Percentiles rank a stretch among this genome's conserved stretches.
Conservation (phyloP, 2,888 invertebrate species). For the Nomada flava region DNA sequence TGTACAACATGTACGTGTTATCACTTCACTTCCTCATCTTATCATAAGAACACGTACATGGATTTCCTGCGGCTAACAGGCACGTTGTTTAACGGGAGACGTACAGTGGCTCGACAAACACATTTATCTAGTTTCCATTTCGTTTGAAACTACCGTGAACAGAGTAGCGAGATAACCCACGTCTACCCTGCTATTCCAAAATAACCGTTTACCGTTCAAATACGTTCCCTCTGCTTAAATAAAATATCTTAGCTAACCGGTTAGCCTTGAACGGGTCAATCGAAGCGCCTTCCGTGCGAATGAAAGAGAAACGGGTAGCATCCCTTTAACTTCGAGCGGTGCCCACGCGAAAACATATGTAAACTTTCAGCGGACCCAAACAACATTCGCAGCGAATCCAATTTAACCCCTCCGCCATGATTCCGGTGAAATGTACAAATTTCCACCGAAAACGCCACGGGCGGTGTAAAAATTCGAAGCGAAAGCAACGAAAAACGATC, state of each 20-base stretch:
- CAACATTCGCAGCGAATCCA: not conserved
- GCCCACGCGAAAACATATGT: conserved; percentile 11
- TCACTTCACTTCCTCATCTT: conserved; percentile 34
- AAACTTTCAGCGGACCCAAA: not conserved
- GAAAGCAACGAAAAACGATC: conserved; percentile 1
- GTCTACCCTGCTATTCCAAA: too few relatives aligned
- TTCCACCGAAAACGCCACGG: too few relatives aligned
- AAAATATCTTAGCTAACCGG: not conserved
- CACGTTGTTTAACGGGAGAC: not conserved
- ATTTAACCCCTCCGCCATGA: not conserved
- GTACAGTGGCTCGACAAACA: not conserved
- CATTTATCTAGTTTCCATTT: not conserved
- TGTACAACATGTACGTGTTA: conserved; percentile 14
- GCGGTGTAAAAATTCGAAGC: not conserved
- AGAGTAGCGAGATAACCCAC: not conserved
- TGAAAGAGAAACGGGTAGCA: not conserved
- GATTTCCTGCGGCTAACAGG: conserved; percentile 37
- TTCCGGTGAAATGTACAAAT: too few relatives aligned
- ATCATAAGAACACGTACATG: conserved; percentile 29
- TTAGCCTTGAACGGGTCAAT: not conserved
- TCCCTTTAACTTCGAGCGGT: not conserved
- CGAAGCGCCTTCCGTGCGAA: not conserved
- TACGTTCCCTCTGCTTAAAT: not conserved
- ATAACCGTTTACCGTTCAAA: not conserved
- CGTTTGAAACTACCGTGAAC: not conserved